Evolutionary conservation across 2,888 invertebrate genomes (phyloP).

Genomic region (Leptodirus hochenwartii): DNA sequence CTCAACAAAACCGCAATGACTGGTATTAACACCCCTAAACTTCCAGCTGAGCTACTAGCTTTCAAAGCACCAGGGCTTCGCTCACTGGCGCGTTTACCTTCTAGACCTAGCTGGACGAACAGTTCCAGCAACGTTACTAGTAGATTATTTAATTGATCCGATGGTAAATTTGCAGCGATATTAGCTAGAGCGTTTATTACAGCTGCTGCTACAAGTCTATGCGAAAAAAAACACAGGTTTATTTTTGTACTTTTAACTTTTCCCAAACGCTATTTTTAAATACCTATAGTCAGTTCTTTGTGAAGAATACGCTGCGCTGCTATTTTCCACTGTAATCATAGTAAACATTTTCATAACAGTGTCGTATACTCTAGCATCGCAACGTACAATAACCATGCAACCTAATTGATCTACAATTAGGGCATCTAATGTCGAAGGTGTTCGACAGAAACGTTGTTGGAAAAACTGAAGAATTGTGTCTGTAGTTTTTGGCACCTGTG

Average conservation of each 20-base stretch:
- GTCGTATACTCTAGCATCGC: constrained; percentile 68
- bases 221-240: constrained; percentile 10
- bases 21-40: constrained; percentile 92
- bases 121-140: constrained; percentile 80
- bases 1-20: constrained; percentile 83
- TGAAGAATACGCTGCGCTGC: constrained; percentile 51
- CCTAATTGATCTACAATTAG: constrained; percentile 95
- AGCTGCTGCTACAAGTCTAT: constrained; percentile 75
- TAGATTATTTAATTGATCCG: constrained; percentile 73
- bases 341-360: constrained; percentile 98
- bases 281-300: constrained; percentile 34
- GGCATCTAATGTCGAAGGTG: constrained; percentile 81
- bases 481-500: constrained; percentile 82
- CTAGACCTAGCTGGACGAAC: constrained; percentile 94
- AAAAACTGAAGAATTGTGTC: constrained; percentile 93
- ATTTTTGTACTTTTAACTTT: constrained; percentile 3
- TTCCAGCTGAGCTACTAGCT: constrained; percentile 91
- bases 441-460: constrained; percentile 85
- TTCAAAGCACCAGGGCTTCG: constrained; percentile 63
- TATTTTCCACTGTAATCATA: constrained; percentile 84
- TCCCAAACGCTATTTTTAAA: constrained; percentile 7
- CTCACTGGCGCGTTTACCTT: constrained; percentile 90
- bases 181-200: constrained; percentile 94
- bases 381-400: constrained; percentile 92
- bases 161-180: constrained; percentile 86